phyloP scores from a whole-genome alignment of 2,797 vertebrate species.

The Steatocranus sp. region DNA sequence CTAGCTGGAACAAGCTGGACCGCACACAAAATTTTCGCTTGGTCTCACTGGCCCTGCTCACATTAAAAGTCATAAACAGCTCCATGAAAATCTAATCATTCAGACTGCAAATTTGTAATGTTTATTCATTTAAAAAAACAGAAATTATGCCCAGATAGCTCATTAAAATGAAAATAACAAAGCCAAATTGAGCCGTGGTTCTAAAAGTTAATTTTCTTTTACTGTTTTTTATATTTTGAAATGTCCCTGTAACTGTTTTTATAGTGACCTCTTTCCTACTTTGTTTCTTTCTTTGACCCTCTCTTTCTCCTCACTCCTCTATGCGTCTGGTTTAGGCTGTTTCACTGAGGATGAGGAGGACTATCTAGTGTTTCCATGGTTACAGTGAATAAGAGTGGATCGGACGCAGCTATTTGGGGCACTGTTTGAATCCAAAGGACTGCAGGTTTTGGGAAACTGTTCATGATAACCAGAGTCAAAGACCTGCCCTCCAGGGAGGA shows the following conservation, averaged over 20 bases:
- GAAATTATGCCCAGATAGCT: background rate
- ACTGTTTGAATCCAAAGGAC: conserved; percentile 27
- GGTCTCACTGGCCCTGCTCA: background rate
- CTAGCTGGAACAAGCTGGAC: background rate
- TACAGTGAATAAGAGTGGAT: conserved; percentile 38
- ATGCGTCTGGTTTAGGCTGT: conserved; percentile 4
- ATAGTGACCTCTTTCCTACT: background rate
- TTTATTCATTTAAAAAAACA: conserved; percentile 5
- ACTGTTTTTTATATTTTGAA: background rate
- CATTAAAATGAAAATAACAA: background rate
- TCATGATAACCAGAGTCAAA: background rate
- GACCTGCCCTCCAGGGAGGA: background rate
- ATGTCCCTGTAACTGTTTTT: background rate
- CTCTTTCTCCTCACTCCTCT: background rate
- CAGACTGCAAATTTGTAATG: background rate
- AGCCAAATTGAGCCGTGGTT: background rate
- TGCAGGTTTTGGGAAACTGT: conserved; percentile 17
- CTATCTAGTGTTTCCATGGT: conserved; percentile 64
- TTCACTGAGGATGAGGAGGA: conserved; percentile 28
- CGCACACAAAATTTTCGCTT: background rate
- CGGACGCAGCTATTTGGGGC: conserved; percentile 37
- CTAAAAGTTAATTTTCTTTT: background rate
- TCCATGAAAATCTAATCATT: background rate
- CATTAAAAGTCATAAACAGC: background rate
- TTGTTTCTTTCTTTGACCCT: background rate